Evolutionary conservation across 2,113 vertebrate species (phyloP).

Genomic region (Brevimyrus niger): DNA sequence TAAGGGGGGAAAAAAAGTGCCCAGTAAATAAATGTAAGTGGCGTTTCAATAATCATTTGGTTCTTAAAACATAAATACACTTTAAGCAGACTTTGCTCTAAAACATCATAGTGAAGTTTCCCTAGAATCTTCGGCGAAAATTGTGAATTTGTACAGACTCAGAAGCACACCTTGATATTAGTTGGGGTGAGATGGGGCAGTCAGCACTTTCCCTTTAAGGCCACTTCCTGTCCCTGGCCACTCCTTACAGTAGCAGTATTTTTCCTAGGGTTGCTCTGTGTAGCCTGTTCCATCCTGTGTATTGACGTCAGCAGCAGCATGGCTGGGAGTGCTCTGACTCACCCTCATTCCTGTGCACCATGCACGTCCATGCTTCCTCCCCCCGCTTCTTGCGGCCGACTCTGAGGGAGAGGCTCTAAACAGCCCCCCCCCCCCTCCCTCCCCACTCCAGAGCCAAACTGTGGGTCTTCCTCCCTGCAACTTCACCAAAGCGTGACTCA

Average conservation of each 20-base stretch:
- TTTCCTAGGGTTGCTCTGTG: conserved; percentile 35
- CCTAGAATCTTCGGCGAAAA: neutral
- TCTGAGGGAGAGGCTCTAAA: conserved; percentile 21
- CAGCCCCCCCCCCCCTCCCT: neutral
- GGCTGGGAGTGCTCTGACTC: conserved; percentile 60
- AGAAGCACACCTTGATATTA: neutral
- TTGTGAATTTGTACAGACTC: neutral
- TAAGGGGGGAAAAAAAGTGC: neutral
- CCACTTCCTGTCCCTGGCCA: conserved; percentile 46
- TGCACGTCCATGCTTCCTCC: conserved; percentile 37
- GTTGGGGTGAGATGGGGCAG: neutral
- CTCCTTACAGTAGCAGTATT: conserved; percentile 45
- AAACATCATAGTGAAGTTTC: neutral
- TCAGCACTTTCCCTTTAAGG: conserved; percentile 30
- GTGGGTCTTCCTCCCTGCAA: neutral
- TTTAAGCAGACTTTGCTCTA: neutral
- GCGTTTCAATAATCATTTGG: neutral
- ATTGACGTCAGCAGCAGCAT: conserved; percentile 52
- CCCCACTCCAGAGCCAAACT: neutral
- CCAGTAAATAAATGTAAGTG: neutral
- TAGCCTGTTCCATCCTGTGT: conserved; percentile 49
- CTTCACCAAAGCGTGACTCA: neutral
- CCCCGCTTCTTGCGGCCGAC: conserved; percentile 8
- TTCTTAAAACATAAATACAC: neutral
- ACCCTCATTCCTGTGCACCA: conserved; percentile 53